Conservation (phyloP, 2,888 invertebrate species). For the Drosophila robusta region DNA sequence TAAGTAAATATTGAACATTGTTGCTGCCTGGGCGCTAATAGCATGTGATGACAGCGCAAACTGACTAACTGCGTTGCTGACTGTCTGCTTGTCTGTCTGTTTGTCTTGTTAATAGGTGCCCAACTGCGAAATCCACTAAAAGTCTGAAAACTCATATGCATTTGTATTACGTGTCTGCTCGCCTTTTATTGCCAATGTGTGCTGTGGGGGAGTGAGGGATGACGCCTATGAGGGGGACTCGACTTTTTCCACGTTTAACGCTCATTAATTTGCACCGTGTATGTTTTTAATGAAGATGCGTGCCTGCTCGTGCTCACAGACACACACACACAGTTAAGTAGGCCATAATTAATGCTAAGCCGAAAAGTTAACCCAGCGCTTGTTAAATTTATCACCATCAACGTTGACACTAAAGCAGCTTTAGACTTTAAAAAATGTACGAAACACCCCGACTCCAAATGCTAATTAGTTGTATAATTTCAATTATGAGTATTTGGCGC, state of each 20-base stretch:
- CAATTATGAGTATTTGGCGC: constrained; percentile 17
- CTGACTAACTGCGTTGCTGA: constrained; percentile 9
- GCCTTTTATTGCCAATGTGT: constrained; percentile 66
- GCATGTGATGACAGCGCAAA: constrained; percentile 3
- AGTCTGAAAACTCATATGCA: constrained; percentile 69
- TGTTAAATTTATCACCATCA: constrained; percentile 59
- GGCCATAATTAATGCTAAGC: constrained; percentile 73
- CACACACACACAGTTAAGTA: constrained; percentile 15
- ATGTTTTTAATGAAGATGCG: constrained; percentile 74
- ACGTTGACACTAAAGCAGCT: constrained; percentile 4
- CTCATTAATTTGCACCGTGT: constrained; percentile 74
- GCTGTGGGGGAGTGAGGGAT: constrained; percentile 17
- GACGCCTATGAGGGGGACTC: neutral
- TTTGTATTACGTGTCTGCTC: constrained; percentile 71
- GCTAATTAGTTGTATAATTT: constrained; percentile 30
- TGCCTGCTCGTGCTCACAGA: constrained; percentile 25
- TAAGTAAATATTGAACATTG: constrained; percentile 14
- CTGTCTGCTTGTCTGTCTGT: constrained; percentile 3
- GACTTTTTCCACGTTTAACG: constrained; percentile 60
- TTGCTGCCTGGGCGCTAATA: neutral
- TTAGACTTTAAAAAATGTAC: constrained; percentile 10
- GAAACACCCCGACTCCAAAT: constrained; percentile 9
- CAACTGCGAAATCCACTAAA: constrained; percentile 38
- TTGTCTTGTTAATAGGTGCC: constrained; percentile 57
- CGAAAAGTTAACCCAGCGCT: constrained; percentile 65